These are phyloP conservation scores for Myotis davidii DNA, from an alignment of 2,113 vertebrate genomes.

Conservation along the genomic window DNA sequence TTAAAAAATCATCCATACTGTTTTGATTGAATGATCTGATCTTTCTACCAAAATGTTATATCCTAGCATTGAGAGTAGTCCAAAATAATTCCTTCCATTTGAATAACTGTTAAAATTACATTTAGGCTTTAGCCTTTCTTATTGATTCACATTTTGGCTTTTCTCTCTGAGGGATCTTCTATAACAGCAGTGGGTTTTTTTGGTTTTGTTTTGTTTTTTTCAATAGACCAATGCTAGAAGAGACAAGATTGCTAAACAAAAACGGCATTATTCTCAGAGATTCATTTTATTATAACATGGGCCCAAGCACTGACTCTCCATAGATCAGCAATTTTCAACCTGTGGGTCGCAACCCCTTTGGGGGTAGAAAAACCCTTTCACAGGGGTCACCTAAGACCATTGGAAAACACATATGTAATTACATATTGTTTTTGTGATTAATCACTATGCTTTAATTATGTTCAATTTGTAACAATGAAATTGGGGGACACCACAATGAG, in stretches of 20 bases:
- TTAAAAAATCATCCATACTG: neutral
- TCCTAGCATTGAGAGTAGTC: neutral
- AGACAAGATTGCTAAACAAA: neutral
- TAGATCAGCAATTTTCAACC: neutral
- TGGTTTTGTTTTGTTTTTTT: no score
- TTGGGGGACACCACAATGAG: no score
- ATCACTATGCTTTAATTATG: no score
- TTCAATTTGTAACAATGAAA: no score
- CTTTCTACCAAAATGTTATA: neutral
- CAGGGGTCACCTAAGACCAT: no score
- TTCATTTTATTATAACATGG: neutral
- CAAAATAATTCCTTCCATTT: slow-evolving; percentile 23
- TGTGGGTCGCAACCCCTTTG: no score
- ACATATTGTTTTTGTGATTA: no score
- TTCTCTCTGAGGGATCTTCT: neutral
- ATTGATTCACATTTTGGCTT: neutral
- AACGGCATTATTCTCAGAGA: neutral
- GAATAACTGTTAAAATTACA: neutral
- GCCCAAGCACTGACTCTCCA: neutral
- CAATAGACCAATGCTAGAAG: neutral
- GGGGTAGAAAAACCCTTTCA: no score
- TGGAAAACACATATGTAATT: no score
- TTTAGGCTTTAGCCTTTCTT: neutral
- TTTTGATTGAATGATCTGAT: neutral
- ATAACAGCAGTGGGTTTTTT: neutral